Conservation (phyloP, 2,888 invertebrate genomes). For the Philonicus albiceps region DNA sequence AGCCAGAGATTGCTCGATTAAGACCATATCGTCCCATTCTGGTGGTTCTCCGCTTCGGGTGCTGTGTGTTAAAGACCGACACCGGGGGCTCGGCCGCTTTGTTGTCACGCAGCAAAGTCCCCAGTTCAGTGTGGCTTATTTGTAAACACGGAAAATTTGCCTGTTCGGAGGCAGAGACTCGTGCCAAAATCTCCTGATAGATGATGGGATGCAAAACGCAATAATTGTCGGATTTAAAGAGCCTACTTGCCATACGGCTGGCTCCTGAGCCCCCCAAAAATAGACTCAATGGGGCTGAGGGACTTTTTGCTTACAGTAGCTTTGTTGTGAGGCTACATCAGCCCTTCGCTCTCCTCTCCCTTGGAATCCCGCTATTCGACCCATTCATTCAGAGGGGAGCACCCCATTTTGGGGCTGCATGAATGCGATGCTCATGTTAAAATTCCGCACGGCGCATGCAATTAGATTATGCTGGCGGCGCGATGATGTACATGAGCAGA, state of each 20-base stretch:
- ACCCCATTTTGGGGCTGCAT: background rate
- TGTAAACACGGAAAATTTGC: conserved; percentile 36
- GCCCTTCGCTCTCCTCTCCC: background rate
- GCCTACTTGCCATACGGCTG: conserved; percentile 4
- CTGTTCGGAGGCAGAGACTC: background rate
- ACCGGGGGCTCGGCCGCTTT: background rate
- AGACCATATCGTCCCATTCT: background rate
- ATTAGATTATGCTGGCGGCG: background rate
- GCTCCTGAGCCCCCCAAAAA: background rate
- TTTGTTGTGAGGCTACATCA: background rate
- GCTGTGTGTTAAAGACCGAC: background rate
- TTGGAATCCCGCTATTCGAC: background rate
- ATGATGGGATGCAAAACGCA: conserved; percentile 36
- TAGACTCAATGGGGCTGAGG: conserved; percentile 1
- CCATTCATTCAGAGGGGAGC: conserved; percentile 2
- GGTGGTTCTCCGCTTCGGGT: background rate
- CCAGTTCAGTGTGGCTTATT: conserved; percentile 15
- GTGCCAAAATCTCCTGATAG: conserved; percentile 38
- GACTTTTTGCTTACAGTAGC: background rate
- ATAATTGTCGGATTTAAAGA: conserved; percentile 28
- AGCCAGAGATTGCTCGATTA: background rate
- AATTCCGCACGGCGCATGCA: conserved; percentile 22
- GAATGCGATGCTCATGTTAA: background rate
- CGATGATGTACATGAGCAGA: conserved; percentile 17
- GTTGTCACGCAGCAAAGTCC: background rate